Conservation (phyloP, 1,140 invertebrate species). For the Heterodera carotae region DNA sequence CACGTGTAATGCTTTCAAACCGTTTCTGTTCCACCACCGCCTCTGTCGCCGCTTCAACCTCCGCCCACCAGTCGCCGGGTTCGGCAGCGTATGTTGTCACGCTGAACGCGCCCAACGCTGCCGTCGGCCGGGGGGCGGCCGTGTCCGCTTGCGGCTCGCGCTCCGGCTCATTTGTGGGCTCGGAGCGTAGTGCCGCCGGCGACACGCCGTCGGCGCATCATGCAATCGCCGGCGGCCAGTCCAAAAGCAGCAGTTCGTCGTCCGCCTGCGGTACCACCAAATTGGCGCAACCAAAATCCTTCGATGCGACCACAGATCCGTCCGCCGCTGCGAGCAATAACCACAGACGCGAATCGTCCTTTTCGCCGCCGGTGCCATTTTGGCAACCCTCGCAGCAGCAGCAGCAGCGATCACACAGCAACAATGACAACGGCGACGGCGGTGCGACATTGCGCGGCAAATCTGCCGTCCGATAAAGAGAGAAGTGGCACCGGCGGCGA, state of each 20-base stretch:
- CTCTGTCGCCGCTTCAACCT: not conserved
- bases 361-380: not conserved
- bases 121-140: not conserved
- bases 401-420: not conserved
- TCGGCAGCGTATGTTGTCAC: not conserved
- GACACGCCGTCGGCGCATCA: not conserved
- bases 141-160: not conserved
- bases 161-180: constrained; percentile 21
- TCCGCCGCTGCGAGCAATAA: not conserved
- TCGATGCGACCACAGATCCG: not conserved
- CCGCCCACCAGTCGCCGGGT: not conserved
- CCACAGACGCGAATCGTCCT: constrained; percentile 17
- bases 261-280: not conserved
- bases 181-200: not conserved
- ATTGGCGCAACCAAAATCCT: constrained; percentile 18
- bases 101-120: not conserved
- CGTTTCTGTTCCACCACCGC: not conserved
- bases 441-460: not conserved
- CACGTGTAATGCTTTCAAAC: constrained; percentile 5
- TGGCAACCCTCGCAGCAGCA: not conserved
- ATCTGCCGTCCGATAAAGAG: not conserved
- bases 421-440: not conserved
- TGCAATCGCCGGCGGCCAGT: not conserved
- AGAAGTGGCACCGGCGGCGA: no score
- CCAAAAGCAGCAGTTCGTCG: not conserved